phyloP scores from a whole-genome alignment of 2,888 invertebrate species.

The Acrocyrtus sp. region DNA sequence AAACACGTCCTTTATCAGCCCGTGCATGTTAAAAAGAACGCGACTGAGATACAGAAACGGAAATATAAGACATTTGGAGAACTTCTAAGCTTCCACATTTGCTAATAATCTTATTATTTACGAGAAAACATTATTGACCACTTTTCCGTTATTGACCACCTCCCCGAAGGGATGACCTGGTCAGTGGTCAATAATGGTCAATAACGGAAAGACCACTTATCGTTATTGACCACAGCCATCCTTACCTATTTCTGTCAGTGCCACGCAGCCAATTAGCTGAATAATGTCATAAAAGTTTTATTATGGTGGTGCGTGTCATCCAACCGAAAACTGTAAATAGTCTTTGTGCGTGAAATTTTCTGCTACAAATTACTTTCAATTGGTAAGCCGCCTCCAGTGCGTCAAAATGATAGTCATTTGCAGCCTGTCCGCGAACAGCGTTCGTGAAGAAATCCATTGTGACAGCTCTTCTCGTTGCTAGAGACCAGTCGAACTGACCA shows the following conservation, averaged over 20 bases:
- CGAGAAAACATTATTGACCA: too few species aligned
- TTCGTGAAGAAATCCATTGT: conserved; percentile 65
- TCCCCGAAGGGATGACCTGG: too few species aligned
- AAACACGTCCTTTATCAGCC: too few species aligned
- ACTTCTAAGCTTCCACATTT: too few species aligned
- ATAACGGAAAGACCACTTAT: not conserved
- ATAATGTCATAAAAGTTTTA: not conserved
- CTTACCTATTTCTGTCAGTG: conserved; percentile 86
- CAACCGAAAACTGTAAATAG: not conserved
- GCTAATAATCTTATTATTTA: too few species aligned
- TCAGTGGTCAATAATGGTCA: not conserved
- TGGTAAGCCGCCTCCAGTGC: conserved; percentile 65
- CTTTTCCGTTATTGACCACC: too few species aligned
- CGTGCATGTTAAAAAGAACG: too few species aligned
- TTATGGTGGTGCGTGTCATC: not conserved
- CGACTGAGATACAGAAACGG: too few species aligned
- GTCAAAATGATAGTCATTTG: conserved; percentile 65
- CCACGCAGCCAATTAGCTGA: conserved; percentile 58
- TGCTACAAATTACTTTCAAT: too few species aligned
- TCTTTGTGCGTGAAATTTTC: too few species aligned
- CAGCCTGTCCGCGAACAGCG: conserved; percentile 66
- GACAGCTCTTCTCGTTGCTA: conserved; percentile 54
- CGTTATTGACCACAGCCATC: conserved; percentile 75
- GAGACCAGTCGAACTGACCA: conserved; percentile 60
- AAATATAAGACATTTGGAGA: too few species aligned